phyloP scores from a whole-genome alignment of 2,113 vertebrate species.

The Sylvia atricapilla region DNA sequence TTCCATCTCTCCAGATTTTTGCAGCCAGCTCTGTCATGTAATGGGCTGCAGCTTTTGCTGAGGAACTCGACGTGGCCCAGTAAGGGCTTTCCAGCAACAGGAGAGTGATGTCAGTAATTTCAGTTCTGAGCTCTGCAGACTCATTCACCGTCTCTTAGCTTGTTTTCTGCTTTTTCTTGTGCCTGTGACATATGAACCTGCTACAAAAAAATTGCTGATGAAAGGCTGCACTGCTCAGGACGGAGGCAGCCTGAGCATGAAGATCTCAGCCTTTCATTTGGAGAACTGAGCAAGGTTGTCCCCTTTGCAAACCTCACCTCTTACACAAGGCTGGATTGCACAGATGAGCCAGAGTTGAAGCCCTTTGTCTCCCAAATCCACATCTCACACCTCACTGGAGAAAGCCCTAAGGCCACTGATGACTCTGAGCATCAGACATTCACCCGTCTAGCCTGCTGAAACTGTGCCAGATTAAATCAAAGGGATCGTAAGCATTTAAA shows the following conservation, averaged over 20 bases:
- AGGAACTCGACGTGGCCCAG: background rate
- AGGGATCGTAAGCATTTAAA: background rate
- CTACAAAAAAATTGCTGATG: background rate
- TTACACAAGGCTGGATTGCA: background rate
- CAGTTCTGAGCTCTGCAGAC: background rate
- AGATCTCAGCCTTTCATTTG: background rate
- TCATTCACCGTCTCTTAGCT: background rate
- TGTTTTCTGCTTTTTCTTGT: background rate
- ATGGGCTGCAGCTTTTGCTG: background rate
- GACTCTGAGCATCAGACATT: constrained; percentile 13
- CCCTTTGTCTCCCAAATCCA: constrained; percentile 19
- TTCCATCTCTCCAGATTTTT: background rate
- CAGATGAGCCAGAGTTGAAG: background rate
- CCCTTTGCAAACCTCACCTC: background rate
- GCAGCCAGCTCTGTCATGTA: background rate
- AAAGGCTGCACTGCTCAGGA: background rate
- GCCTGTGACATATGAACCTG: background rate
- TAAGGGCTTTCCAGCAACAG: background rate
- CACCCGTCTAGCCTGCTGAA: background rate
- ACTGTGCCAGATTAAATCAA: constrained; percentile 28
- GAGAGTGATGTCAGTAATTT: background rate
- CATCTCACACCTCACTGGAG: constrained; percentile 41
- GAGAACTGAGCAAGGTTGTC: background rate
- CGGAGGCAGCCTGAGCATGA: background rate
- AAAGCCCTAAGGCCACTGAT: constrained; percentile 8